Evolutionary conservation across 2,888 invertebrate genomes (phyloP).

Genomic region (Drosophila nr. perissopoda): DNA sequence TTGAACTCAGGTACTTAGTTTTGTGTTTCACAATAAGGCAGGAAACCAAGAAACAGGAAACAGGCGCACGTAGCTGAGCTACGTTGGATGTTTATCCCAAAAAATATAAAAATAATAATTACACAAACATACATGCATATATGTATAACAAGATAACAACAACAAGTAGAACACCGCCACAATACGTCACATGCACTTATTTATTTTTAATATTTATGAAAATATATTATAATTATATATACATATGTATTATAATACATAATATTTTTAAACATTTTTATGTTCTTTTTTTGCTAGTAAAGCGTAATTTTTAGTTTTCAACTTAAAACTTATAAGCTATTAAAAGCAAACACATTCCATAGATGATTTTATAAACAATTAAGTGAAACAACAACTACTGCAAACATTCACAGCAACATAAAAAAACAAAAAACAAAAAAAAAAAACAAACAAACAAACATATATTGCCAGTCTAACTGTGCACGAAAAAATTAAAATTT

Average conservation of each 20-base stretch:
- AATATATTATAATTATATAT: conserved; percentile 48
- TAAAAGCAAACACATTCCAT: conserved; percentile 57
- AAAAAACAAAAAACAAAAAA: conserved; percentile 12
- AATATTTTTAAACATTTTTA: conserved; percentile 44
- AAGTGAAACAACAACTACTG: conserved; percentile 55
- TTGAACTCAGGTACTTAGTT: conserved; percentile 85
- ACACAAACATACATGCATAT: conserved; percentile 2
- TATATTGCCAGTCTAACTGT: conserved; percentile 66
- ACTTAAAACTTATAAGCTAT: conserved; percentile 31
- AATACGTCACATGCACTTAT: conserved; percentile 80
- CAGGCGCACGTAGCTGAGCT: conserved; percentile 61
- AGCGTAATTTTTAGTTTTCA: conserved; percentile 57
- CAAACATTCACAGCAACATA: conserved; percentile 69
- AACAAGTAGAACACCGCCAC: conserved; percentile 66
- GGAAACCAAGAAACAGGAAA: conserved; percentile 30
- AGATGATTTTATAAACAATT: conserved; percentile 69
- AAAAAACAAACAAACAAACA: conserved; percentile 28
- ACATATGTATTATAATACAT: conserved; percentile 36
- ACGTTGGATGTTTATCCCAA: conserved; percentile 21
- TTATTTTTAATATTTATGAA: conserved; percentile 68
- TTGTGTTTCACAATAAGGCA: conserved; percentile 72
- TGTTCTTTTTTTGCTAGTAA: conserved; percentile 51
- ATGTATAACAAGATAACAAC: conserved; percentile 11
- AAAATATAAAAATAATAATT: not conserved
- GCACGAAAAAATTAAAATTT: conserved; percentile 41